phyloP scores from a whole-genome alignment of 2,113 vertebrate species.

The Bos javanicus region DNA sequence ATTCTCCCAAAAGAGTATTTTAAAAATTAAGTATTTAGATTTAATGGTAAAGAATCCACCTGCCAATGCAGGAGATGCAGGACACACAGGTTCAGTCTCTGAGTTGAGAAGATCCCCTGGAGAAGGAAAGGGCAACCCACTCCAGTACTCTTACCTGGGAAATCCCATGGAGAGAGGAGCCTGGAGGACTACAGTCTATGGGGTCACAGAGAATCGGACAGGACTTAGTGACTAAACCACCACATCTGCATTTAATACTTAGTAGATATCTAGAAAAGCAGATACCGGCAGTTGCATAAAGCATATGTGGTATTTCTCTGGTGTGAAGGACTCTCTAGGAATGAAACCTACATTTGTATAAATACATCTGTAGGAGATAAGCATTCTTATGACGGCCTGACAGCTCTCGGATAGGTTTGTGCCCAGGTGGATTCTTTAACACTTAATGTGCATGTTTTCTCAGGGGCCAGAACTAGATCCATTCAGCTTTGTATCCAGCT shows the following conservation, averaged over 20 bases:
- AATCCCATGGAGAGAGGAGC: neutral
- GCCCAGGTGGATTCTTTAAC: neutral
- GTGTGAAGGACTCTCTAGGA: neutral
- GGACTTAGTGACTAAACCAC: neutral
- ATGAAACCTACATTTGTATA: neutral
- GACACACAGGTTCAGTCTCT: neutral
- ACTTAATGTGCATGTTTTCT: neutral
- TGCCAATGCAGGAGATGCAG: neutral
- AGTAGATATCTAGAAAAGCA: neutral
- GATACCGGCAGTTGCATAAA: neutral
- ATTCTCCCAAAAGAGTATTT: neutral
- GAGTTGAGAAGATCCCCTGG: neutral
- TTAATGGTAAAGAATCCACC: neutral
- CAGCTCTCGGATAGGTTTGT: neutral
- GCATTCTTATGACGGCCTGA: neutral
- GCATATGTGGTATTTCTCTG: neutral
- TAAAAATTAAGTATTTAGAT: neutral
- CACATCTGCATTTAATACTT: neutral
- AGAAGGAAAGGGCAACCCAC: neutral
- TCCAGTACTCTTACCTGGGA: neutral
- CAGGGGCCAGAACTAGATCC: neutral
- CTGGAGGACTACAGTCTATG: neutral
- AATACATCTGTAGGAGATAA: neutral
- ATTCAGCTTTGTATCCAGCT: neutral
- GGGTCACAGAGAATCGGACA: neutral